Base-by-base conservation (phyloP, 35 echinoderm and acorn worm species). In the Amphiura filiformis region DNA sequence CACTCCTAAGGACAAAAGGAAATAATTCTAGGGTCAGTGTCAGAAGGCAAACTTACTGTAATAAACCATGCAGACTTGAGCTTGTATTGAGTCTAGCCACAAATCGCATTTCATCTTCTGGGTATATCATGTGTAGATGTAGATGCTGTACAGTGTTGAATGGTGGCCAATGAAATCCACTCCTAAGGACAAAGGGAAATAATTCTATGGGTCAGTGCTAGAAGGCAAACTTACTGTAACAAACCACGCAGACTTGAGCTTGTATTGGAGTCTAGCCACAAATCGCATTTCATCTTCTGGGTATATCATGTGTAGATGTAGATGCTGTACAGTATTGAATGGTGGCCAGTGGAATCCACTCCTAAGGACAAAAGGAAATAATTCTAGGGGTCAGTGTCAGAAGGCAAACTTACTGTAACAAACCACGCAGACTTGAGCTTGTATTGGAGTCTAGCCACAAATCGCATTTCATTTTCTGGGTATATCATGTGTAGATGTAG, bases 301-400 rank as follows among this genome's bases (percentile, higher is more conserved):
- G 32, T 89, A 90, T 20, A 93, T 77, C 0, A 93, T 89, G 52
- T 97, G 94, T 12, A 97, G 90, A 37, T 97, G 94, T 23, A 97
- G 88, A 86, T 97, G 94, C 2, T 97, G 91, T 18, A 93, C 80
- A 79, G 82, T 93, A 75, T 93, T 84, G 30, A 97, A 90, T 77
- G 94, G 94, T 35, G 94, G 91, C 90, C 91, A 93, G 47, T 97
- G 94, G 34, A 97, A 97, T 26, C 94, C 94, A 86, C 65, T 78
- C 38, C 94, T 97, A n/a, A n/a, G n/a, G n/a, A n/a, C n/a, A n/a
- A n/a, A n/a, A n/a, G n/a, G n/a, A n/a, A n/a, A n/a, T n/a, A n/a
- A n/a, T n/a, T n/a, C n/a, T n/a, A n/a, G n/a, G n/a, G n/a, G n/a
- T n/a, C n/a, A n/a, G n/a, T n/a, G n/a, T n/a, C n/a, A n/a, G n/a